Evolutionary conservation across 2,888 invertebrate species (phyloP).

Genomic region (Callimorpha dominula): DNA sequence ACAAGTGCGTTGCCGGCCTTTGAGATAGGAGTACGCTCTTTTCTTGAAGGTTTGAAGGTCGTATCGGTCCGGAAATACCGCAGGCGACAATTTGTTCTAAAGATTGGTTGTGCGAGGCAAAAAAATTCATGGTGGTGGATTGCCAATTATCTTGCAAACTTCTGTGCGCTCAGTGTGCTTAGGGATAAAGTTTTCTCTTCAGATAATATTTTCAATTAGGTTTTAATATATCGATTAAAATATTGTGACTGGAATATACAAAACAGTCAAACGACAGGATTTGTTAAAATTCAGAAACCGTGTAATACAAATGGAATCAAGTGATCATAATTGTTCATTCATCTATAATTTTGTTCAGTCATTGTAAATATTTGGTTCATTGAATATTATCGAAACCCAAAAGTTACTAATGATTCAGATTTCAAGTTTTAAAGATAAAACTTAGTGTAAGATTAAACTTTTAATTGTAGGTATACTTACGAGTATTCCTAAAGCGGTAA

Average conservation of each 20-base stretch:
- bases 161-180: not conserved
- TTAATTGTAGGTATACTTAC: not conserved
- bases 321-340: conserved; percentile 31
- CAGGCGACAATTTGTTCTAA: too few species aligned
- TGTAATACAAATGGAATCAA: conserved; percentile 10
- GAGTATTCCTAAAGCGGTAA: too few species aligned
- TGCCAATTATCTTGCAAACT: too few species aligned
- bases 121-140: too few species aligned
- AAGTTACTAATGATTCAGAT: conserved; percentile 12
- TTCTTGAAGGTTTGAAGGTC: too few species aligned
- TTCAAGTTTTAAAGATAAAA: not conserved
- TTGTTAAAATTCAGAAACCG: conserved; percentile 10
- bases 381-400: conserved; percentile 28
- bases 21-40: too few species aligned
- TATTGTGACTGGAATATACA: not conserved
- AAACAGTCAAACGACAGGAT: not conserved
- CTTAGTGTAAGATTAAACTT: not conserved
- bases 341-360: conserved; percentile 27
- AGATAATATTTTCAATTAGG: not conserved
- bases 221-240: not conserved
- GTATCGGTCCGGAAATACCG: too few species aligned
- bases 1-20: too few species aligned
- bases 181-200: not conserved
- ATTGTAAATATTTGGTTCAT: conserved; percentile 34
- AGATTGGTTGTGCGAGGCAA: too few species aligned